Conservation (phyloP, 2,797 vertebrate genomes). For the Anisognathus igniventris region DNA sequence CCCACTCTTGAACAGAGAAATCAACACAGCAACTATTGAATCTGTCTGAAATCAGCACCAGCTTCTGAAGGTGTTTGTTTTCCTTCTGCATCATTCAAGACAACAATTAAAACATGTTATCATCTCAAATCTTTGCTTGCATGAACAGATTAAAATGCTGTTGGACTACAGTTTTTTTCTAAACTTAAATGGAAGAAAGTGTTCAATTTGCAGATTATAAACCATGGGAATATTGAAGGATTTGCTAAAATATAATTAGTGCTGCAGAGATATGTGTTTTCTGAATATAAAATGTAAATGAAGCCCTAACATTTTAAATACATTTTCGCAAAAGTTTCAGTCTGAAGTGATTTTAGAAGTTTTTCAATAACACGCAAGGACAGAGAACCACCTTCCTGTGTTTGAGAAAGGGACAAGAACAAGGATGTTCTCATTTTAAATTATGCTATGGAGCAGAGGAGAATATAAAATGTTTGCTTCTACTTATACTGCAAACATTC, state of each 20-base stretch:
- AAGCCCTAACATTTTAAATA: background rate
- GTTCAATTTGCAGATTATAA: background rate
- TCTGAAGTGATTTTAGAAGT: background rate
- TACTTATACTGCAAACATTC: background rate
- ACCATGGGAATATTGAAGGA: background rate
- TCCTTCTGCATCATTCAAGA: background rate
- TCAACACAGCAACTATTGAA: background rate
- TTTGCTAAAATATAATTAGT: background rate
- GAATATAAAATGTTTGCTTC: constrained; percentile 7
- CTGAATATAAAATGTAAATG: background rate
- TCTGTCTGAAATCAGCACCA: background rate
- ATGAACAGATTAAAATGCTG: background rate
- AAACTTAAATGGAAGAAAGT: background rate
- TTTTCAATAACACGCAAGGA: background rate
- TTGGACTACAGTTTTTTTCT: background rate
- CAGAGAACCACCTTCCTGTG: background rate
- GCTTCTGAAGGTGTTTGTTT: background rate
- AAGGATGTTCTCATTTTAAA: background rate
- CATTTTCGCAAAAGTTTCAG: background rate
- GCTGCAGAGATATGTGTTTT: background rate
- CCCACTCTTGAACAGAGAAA: background rate
- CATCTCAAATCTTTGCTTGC: background rate
- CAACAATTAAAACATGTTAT: background rate
- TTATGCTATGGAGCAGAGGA: background rate
- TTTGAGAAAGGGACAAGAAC: background rate